Base-by-base conservation (phyloP, 2,797 vertebrate genomes). In the Xiphophorus birchmanni region DNA sequence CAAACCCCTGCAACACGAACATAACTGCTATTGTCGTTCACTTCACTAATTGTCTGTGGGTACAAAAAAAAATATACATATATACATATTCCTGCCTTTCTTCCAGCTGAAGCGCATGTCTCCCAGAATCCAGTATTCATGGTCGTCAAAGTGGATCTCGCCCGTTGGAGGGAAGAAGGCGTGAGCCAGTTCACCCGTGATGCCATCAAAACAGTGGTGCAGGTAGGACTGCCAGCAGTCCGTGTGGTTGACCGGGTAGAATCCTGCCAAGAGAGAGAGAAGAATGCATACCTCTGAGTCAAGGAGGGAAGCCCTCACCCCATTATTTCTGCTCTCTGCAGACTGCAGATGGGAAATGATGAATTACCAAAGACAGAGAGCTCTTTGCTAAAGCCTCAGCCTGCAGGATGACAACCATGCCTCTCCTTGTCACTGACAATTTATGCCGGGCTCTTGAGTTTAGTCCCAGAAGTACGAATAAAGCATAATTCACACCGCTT, bases 81-180 rank as follows among this genome's bases (percentile, higher is more conserved):
- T 32, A 32, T 32, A 32, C 32, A 32, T 32, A 32, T 47, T 79
- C 91, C 1, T 90, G 97, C 98, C 98, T 97, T 98, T 99, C 86
- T 97, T 98, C 98, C 98, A 99, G 94, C 98, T 99, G 94, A 97
- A 99, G 67, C 97, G 96, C 63, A 99, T 99, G 84, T 98, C 96
- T 44, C 98, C 98, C 91, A 99, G 91, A 83, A 99, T 97, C 98
- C 98, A 99, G 23, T 98, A 98, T 85, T 99, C 98, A 0, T 97
- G 95, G 92, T 99, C 97, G 1, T 99, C 98, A 0, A 99, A 99
- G 92, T 99, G 98, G 91, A 99, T 99, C 92, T 99, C 98, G 0
- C 98, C 98, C 0, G 96, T 97, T 6, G 96, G 95, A 0, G 98
- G 98, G 90, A 99, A 99, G 94, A 99, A 99, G 2, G 98, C 98